Percentiles rank a stretch among this genome's conserved stretches.
phyloP scores from a whole-genome alignment of 2,888 invertebrate species.

The Drosophila pegasa region DNA sequence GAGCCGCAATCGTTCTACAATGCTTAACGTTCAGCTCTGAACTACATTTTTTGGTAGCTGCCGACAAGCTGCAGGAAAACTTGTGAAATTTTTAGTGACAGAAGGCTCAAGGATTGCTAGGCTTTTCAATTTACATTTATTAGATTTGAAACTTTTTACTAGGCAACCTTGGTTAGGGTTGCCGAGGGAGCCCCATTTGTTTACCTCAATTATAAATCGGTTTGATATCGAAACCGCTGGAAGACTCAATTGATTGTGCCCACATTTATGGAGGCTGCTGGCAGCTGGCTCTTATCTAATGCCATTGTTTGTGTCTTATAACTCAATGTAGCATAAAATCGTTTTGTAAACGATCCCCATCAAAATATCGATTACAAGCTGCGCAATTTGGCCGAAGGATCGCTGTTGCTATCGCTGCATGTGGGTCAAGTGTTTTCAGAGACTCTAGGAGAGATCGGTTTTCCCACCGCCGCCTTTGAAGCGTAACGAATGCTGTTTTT shows the following conservation, averaged over 20 bases:
- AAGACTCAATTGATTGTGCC: slow-evolving; percentile 40
- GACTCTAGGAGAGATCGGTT: slow-evolving; percentile 4
- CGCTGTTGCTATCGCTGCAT: slow-evolving; percentile 49
- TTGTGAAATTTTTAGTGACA: not conserved
- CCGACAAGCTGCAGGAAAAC: not conserved
- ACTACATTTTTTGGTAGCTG: slow-evolving; percentile 4
- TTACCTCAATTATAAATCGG: slow-evolving; percentile 1
- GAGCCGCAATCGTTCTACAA: not conserved
- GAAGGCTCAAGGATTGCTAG: slow-evolving; percentile 14
- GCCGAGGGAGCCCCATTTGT: slow-evolving; percentile 1
- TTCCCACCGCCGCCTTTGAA: slow-evolving; percentile 52
- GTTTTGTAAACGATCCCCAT: slow-evolving; percentile 33
- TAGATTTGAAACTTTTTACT: not conserved
- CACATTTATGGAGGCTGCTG: slow-evolving; percentile 39
- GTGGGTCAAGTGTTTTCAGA: slow-evolving; percentile 67
- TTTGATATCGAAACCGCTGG: slow-evolving; percentile 35
- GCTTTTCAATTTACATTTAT: not conserved
- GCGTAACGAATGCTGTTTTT: slow-evolving; percentile 11
- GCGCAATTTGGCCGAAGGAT: slow-evolving; percentile 33
- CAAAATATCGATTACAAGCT: slow-evolving; percentile 62
- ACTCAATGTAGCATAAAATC: slow-evolving; percentile 70
- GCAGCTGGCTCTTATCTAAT: slow-evolving; percentile 43
- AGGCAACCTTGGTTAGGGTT: too few species aligned
- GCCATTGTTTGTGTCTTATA: slow-evolving; percentile 26
- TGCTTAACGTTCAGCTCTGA: not conserved